Conservation (phyloP, 2,113 vertebrate species). For the Jaculus jaculus region DNA sequence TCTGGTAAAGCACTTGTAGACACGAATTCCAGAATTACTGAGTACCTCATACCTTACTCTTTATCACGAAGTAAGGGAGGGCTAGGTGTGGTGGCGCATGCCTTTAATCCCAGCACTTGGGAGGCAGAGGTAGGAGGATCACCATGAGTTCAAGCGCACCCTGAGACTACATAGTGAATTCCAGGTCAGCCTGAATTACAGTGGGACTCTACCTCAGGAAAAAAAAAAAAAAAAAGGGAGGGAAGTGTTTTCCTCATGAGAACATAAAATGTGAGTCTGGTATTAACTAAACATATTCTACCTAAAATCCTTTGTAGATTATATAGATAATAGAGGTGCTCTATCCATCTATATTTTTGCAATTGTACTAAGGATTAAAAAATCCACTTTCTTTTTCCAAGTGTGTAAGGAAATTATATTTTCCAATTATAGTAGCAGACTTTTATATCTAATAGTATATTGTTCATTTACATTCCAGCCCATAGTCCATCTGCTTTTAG, state of each 20-base stretch:
- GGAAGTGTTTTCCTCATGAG: background rate
- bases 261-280: background rate
- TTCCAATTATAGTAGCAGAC: background rate
- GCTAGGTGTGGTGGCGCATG: too few species aligned
- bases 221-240: background rate
- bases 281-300: background rate
- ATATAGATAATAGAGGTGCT: background rate
- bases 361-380: background rate
- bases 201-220: too few species aligned
- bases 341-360: background rate
- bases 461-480: background rate
- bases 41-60: background rate
- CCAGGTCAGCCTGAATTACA: too few species aligned
- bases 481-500: background rate
- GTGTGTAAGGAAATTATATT: background rate
- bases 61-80: background rate
- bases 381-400: background rate
- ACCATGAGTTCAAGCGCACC: too few species aligned
- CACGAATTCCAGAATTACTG: slow-evolving; percentile 34
- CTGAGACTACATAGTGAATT: too few species aligned
- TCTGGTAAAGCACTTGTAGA: slow-evolving; percentile 39
- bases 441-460: background rate
- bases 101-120: too few species aligned
- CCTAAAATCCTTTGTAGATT: background rate
- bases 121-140: too few species aligned